Base-by-base conservation (phyloP, 1,140 invertebrate species). In the Planococcus citri region DNA sequence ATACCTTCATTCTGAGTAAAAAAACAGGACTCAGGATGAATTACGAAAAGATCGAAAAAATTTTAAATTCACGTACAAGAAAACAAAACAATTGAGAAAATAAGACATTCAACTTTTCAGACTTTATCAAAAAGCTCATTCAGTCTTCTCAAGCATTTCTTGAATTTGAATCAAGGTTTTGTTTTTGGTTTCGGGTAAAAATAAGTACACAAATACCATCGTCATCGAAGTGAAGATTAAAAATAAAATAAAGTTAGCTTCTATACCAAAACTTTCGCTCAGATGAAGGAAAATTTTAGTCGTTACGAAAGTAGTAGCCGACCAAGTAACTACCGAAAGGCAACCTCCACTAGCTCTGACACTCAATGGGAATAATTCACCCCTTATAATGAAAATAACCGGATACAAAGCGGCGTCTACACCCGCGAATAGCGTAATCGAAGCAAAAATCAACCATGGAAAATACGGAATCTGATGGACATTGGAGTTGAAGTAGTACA, bases 121-220 rank as follows among this genome's bases (percentile, higher is more conserved):
- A n/a, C n/a, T n/a, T n/a, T n/a, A n/a, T n/a, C n/a, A n/a, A n/a
- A n/a, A n/a, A n/a, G n/a, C n/a, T n/a, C n/a, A n/a, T n/a, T n/a
- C 14, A 14, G 33, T 14, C 17, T 60, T 60, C 20, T 60, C 57
- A 9, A 60, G n/a, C 21, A 22, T 20, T 20, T 83, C 80, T 73
- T 88, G 86, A 21, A 92, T 90, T 79, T 92, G 82, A 71, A 87
- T 82, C 27, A 91, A 81, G 68, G 83, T 85, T 78, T 88, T 87
- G 10, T 87, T 87, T 79, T 91, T 92, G 0, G 91, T 93, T 79
- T 93, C 90, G 0, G 90, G 89, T 17, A 93, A 81, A 69, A 86
- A 80, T 64, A 79, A 80, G 27, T 88, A 78, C 0, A 84, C 82
- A 75, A 87, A 88, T 2, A 71, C 27, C 20, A 69, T 41, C 29